Percentiles rank a stretch among this genome's conserved stretches.
phyloP scores from a whole-genome alignment of 2,113 vertebrate species.

The Poeciliopsis turrubarensis region DNA sequence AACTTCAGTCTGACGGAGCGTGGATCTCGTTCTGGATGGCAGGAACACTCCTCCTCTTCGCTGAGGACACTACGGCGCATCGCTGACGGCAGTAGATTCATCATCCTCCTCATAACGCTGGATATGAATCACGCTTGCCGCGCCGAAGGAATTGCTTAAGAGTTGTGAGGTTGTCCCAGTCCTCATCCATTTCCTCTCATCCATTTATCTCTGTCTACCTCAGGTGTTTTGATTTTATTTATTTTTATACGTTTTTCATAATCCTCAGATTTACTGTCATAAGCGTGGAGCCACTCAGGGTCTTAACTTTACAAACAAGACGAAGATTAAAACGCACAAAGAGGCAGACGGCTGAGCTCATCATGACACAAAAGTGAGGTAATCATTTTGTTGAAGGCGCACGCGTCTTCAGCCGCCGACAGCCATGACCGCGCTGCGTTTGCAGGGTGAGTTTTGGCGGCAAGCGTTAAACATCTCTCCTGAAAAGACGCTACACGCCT shows the following conservation, averaged over 20 bases:
- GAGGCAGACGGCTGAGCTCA: constrained; percentile 42
- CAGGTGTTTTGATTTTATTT: constrained; percentile 35
- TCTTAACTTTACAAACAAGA: constrained; percentile 53
- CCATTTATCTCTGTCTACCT: constrained; percentile 60
- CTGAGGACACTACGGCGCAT: constrained; percentile 37
- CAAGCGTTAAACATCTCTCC: constrained; percentile 1
- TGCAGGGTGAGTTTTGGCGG: neutral
- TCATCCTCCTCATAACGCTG: constrained; percentile 58
- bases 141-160: constrained; percentile 64
- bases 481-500: constrained; percentile 12
- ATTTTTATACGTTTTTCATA: constrained; percentile 11
- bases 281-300: constrained; percentile 32
- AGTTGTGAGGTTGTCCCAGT: constrained; percentile 50
- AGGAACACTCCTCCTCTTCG: constrained; percentile 31
- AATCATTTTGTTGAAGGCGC: constrained; percentile 30
- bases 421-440: neutral
- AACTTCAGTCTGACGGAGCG: constrained; percentile 3
- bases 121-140: constrained; percentile 63
- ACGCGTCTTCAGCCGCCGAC: constrained; percentile 15
- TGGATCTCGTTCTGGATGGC: constrained; percentile 42
- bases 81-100: constrained; percentile 60
- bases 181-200: constrained; percentile 39
- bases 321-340: constrained; percentile 38
- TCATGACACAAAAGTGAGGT: constrained; percentile 43
- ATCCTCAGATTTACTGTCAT: constrained; percentile 51